Percentiles rank a stretch among this genome's conserved stretches.
These are phyloP conservation scores for Eulemur rufifrons DNA, from an alignment of 2,113 vertebrate species.

Conservation along the genomic window DNA sequence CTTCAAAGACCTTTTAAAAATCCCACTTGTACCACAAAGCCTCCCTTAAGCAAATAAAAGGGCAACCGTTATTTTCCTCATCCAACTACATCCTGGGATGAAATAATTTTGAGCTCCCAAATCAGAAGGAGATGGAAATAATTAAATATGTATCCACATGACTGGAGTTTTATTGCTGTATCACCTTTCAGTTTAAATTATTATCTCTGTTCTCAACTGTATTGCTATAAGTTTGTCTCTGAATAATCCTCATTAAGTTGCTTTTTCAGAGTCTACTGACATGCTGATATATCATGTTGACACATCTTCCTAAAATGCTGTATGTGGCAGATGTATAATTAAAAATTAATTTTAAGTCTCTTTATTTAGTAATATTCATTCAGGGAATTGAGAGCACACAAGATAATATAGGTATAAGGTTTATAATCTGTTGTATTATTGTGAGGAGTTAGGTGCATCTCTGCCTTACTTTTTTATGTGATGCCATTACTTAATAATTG, in stretches of 20 bases:
- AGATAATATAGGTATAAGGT: background rate
- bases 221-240: background rate
- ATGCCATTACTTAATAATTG: background rate
- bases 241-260: background rate
- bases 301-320: background rate
- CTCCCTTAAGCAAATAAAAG: conserved; percentile 39
- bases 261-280: background rate
- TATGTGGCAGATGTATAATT: background rate
- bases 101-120: background rate
- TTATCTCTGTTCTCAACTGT: background rate
- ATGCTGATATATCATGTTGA: background rate
- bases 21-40: background rate
- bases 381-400: background rate
- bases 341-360: background rate
- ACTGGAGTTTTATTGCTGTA: background rate
- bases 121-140: background rate
- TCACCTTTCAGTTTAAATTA: background rate
- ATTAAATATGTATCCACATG: background rate
- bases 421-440: background rate
- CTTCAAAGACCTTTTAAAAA: conserved; percentile 65
- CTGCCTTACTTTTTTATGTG: background rate
- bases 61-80: background rate
- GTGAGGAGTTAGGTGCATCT: background rate
- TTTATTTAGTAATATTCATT: conserved; percentile 1
- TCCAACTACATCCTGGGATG: background rate